Base-by-base conservation (phyloP, 1,140 invertebrate species). In the Bombus breviceps region DNA sequence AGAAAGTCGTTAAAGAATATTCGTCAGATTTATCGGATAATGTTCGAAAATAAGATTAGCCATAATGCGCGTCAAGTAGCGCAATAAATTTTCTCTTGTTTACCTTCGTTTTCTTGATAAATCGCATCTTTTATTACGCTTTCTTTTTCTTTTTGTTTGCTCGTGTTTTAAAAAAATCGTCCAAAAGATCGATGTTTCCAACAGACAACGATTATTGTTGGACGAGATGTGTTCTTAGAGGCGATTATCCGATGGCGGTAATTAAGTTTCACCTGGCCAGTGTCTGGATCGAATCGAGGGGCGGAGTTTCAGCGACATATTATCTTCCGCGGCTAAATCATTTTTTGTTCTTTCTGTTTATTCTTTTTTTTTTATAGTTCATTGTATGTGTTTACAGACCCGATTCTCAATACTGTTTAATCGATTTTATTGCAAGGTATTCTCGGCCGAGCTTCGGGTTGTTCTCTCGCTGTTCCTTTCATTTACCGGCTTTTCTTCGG, bases 371-470 rank as follows among this genome's bases (percentile, higher is more conserved):
- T 39, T 34, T 3, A 22, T 8, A 3, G 18, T 37, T 59, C 64
- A 34, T 18, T 8, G n/a, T 66, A 66, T 34, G 9, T 12, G 9
- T 34, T 43, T 69, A 22, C 1, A n/a, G 69, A 32, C 4, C 8
- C 47, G 47, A 41, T 62, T 62, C 41, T 73, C 72, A 25, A 64
- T 12, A 10, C 1, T 8, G 64, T 13, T 53, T 34, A 12, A 22
- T 12, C 47, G 34, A 81, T 73, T 59, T 12, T 68, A 68, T 62
- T 28, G 13, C 47, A 77, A 84, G 41, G 39, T 79, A 47, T 47
- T 53, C 66, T 78, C 62, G 32, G 34, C 10, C 41, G 13, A 39
- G 15, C 39, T 78, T 78, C 39, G 6, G 13, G 10, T n/a, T 47
- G 43, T 53, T 53, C 64, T 68, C 32, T 75, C 25, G 28, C 43